Conservation (phyloP, 64 coral and sea anemone genomes). For the Actinia tenebrosa region DNA sequence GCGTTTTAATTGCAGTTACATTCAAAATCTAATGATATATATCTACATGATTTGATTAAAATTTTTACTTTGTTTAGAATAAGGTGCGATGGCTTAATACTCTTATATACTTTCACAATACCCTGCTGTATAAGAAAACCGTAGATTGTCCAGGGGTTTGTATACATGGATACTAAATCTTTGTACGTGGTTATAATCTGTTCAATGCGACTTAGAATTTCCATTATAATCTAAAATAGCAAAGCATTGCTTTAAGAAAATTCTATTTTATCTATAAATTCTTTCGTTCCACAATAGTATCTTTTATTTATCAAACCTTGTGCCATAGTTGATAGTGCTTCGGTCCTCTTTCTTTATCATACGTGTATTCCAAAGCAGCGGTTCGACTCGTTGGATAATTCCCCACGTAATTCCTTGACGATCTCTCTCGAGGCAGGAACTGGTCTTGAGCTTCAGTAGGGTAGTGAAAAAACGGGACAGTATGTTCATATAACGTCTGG, state of each 20-base stretch:
- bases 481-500: constrained; percentile 58
- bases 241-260: too few species aligned
- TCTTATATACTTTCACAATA: too few species aligned
- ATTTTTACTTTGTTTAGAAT: background rate
- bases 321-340: constrained; percentile 91
- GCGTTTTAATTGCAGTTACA: background rate
- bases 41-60: background rate
- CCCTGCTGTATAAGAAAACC: too few species aligned
- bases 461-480: constrained; percentile 84
- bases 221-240: too few species aligned
- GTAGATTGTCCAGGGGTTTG: background rate
- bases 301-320: constrained; percentile 43
- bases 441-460: constrained; percentile 82
- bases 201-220: too few species aligned
- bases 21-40: background rate
- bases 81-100: too few species aligned
- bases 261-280: too few species aligned
- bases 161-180: background rate
- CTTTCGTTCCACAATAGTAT: background rate
- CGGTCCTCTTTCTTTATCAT: constrained; percentile 74
- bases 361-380: constrained; percentile 70
- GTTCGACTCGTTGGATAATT: constrained; percentile 72
- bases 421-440: constrained; percentile 48
- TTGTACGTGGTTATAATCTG: too few species aligned
- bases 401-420: constrained; percentile 31